A percentile compares a stretch with the other conserved stretches of the same genome.
Evolutionary conservation across 2,888 invertebrate species (phyloP).

Genomic region (Phorcus lineatus): DNA sequence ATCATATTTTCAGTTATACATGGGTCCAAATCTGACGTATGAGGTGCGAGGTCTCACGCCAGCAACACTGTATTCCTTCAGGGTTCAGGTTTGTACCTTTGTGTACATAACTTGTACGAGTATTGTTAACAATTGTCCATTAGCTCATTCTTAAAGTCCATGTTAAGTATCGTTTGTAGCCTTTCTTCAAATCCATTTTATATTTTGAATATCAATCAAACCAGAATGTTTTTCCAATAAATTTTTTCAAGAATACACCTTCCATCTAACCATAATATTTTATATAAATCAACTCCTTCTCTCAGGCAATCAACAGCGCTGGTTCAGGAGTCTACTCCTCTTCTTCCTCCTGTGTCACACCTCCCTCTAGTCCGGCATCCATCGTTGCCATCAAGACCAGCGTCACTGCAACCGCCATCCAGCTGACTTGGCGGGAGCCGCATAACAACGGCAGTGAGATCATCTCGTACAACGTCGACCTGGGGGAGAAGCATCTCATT

Average conservation of each 20-base stretch:
- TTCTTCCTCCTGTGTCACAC: slow-evolving; percentile 82
- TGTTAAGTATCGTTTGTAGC: too few species aligned
- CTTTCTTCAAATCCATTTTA: neutral
- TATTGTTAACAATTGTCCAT: too few species aligned
- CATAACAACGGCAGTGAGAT: slow-evolving; percentile 86
- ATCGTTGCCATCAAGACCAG: slow-evolving; percentile 77
- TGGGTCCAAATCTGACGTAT: slow-evolving; percentile 75
- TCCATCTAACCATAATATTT: neutral
- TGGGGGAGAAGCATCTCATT: slow-evolving; percentile 74
- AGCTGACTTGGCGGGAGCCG: slow-evolving; percentile 85
- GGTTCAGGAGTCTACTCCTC: slow-evolving; percentile 87
- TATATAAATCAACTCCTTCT: neutral
- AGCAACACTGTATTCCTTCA: slow-evolving; percentile 87
- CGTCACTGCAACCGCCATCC: slow-evolving; percentile 81
- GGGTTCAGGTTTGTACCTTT: slow-evolving; percentile 79
- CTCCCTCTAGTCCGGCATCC: slow-evolving; percentile 87
- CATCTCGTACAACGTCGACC: slow-evolving; percentile 85
- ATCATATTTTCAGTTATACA: slow-evolving; percentile 65
- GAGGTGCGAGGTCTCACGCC: slow-evolving; percentile 86
- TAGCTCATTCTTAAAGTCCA: neutral
- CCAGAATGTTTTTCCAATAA: neutral
- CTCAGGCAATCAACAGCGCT: slow-evolving; percentile 86
- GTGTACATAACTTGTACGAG: neutral
- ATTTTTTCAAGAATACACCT: neutral
- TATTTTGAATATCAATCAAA: neutral